Evolutionary conservation across 1,140 invertebrate genomes (phyloP).

Genomic region (Bradysia coprophila): DNA sequence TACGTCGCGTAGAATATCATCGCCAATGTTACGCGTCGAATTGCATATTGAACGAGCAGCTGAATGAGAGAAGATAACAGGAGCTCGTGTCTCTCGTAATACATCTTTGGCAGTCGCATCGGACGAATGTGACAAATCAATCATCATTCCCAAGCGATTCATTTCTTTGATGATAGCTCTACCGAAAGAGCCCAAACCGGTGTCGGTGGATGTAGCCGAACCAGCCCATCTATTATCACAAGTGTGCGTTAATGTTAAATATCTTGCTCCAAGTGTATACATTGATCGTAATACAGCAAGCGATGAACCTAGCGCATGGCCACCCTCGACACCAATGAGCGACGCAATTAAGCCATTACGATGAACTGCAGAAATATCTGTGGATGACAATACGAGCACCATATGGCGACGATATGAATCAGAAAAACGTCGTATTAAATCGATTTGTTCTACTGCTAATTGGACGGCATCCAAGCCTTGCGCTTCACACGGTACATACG

Average conservation of each 20-base stretch:
- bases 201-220: conserved; percentile 19
- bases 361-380: conserved; percentile 57
- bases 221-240: conserved; percentile 62
- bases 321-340: conserved; percentile 69
- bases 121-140: conserved; percentile 80
- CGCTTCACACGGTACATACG: conserved; percentile 65
- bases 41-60: conserved; percentile 72
- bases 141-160: conserved; percentile 84
- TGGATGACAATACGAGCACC: conserved; percentile 44
- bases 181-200: conserved; percentile 43
- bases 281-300: conserved; percentile 64
- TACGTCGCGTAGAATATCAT: conserved; percentile 63
- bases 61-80: conserved; percentile 86
- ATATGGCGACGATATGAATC: conserved; percentile 52
- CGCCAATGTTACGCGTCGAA: conserved; percentile 72
- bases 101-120: conserved; percentile 71
- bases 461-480: conserved; percentile 72
- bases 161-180: conserved; percentile 67
- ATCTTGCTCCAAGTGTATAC: conserved; percentile 65
- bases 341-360: conserved; percentile 58
- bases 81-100: conserved; percentile 61
- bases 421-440: conserved; percentile 70
- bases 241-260: conserved; percentile 61
- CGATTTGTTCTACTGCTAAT: conserved; percentile 71
- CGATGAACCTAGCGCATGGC: conserved; percentile 70